A percentile compares a stretch with the other conserved stretches of the same genome.
Evolutionary conservation across 2,113 vertebrate species (phyloP).

Genomic region (Mustelus asterias): DNA sequence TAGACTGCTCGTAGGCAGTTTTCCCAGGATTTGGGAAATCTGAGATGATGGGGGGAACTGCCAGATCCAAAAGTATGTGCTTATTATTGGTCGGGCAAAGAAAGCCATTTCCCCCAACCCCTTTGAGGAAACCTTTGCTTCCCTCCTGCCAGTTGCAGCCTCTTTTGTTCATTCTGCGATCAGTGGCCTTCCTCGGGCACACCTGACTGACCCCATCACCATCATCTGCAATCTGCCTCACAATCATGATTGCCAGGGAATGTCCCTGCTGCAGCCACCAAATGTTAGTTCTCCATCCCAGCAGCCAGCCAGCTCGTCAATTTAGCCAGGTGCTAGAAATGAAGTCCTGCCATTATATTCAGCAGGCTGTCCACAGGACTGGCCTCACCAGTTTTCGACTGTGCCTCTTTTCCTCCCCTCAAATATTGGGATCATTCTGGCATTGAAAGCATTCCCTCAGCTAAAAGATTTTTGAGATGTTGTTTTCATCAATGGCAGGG

Average conservation of each 20-base stretch:
- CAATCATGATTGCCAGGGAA: neutral
- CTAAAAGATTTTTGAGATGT: neutral
- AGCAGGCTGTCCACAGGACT: neutral
- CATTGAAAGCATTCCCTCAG: neutral
- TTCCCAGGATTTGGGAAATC: neutral
- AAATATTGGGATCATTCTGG: neutral
- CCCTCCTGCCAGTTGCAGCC: neutral
- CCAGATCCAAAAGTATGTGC: neutral
- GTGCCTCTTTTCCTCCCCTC: neutral
- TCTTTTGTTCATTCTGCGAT: neutral
- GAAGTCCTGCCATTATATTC: neutral
- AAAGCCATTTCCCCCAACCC: neutral
- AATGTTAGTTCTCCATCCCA: no score
- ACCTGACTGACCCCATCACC: neutral
- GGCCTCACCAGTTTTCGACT: neutral
- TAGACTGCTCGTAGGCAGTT: neutral
- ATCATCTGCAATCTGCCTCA: neutral
- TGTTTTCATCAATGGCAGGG: neutral
- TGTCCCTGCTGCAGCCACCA: no score
- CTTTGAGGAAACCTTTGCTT: neutral
- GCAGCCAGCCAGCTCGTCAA: neutral
- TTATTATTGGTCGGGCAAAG: neutral
- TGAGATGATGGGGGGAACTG: neutral
- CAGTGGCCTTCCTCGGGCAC: no score
- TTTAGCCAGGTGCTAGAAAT: neutral